These are phyloP conservation scores for Scolanthus callimorphus DNA, from an alignment of 92 coral and sea anemone species.

Conservation along the genomic window DNA sequence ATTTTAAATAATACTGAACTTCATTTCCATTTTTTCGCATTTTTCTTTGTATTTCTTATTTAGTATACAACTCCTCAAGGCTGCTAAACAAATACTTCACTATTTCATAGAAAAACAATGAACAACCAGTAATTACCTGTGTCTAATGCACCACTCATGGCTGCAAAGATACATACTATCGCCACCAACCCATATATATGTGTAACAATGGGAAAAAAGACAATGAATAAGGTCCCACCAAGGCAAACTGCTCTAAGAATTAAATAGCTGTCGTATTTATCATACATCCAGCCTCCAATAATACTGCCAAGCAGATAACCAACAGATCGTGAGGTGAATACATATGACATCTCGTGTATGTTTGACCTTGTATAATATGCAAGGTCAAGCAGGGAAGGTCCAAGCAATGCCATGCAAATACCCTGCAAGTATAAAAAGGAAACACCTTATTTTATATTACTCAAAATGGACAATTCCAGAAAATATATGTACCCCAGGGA, in stretches of 20 bases:
- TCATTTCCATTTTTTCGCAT: background rate
- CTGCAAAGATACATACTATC: constrained; percentile 46
- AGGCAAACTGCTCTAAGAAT: constrained; percentile 72
- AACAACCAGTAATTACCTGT: constrained; percentile 56
- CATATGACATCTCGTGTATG: constrained; percentile 69
- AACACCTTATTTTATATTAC: no score
- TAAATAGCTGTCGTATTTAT: constrained; percentile 70
- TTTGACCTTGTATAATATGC: constrained; percentile 46
- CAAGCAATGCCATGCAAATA: constrained; percentile 65
- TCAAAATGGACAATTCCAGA: no score
- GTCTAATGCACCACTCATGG: constrained; percentile 74
- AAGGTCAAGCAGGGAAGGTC: constrained; percentile 86
- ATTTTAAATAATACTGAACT: no score
- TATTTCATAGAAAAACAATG: background rate
- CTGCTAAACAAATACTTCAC: background rate
- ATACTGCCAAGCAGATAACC: constrained; percentile 88
- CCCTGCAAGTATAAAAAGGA: constrained; percentile 39
- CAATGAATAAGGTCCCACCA: constrained; percentile 55
- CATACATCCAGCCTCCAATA: constrained; percentile 90
- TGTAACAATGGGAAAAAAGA: constrained; percentile 56
- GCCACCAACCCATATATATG: constrained; percentile 55
- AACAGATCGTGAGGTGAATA: constrained; percentile 82
- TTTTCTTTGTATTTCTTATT: no score
- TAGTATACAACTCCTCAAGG: background rate
- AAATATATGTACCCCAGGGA: no score